Conservation (phyloP, 2,113 vertebrate genomes). For the Rhynchomys soricoides region DNA sequence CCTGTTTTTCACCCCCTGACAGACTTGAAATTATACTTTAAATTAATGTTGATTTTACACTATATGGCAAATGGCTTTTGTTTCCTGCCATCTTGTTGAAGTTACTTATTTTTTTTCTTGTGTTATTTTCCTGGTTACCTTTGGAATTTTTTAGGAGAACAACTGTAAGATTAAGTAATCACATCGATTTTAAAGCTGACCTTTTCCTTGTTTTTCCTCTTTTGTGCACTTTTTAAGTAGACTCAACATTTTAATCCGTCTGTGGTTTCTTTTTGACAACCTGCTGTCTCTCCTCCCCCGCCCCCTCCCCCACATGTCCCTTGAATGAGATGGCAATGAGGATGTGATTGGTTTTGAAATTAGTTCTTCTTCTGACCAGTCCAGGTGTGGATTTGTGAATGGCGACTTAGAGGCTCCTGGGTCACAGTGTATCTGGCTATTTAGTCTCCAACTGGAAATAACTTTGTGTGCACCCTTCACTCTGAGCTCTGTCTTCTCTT, state of each 20-base stretch:
- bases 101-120: slow-evolving; percentile 64
- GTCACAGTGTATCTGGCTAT: neutral
- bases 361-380: neutral
- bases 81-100: slow-evolving; percentile 69
- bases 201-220: slow-evolving; percentile 31
- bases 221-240: neutral
- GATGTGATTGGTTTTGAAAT: slow-evolving; percentile 14
- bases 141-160: slow-evolving; percentile 86
- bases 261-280: slow-evolving; percentile 20
- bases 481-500: neutral
- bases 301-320: neutral
- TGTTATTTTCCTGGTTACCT: slow-evolving; percentile 85
- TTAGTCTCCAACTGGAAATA: neutral
- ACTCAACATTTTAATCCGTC: neutral
- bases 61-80: neutral
- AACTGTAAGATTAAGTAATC: slow-evolving; percentile 86
- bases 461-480: neutral
- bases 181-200: slow-evolving; percentile 59
- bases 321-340: slow-evolving; percentile 18
- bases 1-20: neutral
- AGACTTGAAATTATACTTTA: slow-evolving; percentile 14
- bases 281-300: neutral
- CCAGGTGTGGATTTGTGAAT: neutral
- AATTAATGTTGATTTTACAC: neutral
- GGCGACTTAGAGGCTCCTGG: neutral